These are phyloP conservation scores for cat (Felis catus) DNA, from an alignment of 2,113 vertebrate genomes.

Conservation along the genomic window F.catus_Fca126_mat1.0 CM031426.1:53446001-53446500, in stretches of 20 bases:
- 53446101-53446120: constrained; percentile 42
- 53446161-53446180: constrained; percentile 74
- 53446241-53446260: constrained; percentile 85
- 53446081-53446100: constrained; percentile 59
- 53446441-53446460: constrained; percentile 17
- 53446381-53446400: not conserved
- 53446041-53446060: constrained; percentile 60
- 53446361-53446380: not conserved
- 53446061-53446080: constrained; percentile 48
- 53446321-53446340: constrained; percentile 46
- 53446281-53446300: constrained; percentile 67
- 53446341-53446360: constrained; percentile 18
- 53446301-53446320: constrained; percentile 55
- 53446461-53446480: not conserved
- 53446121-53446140: constrained; percentile 47
- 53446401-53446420: constrained; percentile 50
- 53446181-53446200: constrained; percentile 72
- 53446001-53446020: constrained; percentile 74
- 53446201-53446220: constrained; percentile 70
- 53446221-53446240: constrained; percentile 74
- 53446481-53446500: not conserved
- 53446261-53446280: constrained; percentile 81
- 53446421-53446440: not conserved
- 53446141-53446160: constrained; percentile 55
- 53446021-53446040: constrained; percentile 48